Evolutionary conservation across 2,113 vertebrate species (phyloP).

Genomic region (Ammospiza caudacuta): DNA sequence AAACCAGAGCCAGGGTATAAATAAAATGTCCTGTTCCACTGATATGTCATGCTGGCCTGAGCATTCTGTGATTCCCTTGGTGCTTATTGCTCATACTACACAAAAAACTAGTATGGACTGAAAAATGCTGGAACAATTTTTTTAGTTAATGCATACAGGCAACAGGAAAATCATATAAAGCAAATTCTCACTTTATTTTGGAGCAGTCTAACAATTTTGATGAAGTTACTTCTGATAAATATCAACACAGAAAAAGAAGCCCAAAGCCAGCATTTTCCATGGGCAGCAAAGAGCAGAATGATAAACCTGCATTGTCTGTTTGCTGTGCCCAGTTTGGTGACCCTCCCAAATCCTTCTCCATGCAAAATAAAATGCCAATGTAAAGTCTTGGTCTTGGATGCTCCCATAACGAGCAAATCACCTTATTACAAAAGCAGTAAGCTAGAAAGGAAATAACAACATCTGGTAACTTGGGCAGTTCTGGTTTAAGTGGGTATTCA

Average conservation of each 20-base stretch:
- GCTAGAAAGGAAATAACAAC: not conserved
- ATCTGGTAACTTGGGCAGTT: not conserved
- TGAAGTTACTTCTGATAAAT: not conserved
- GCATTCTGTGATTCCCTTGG: not conserved
- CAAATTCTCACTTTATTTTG: not conserved
- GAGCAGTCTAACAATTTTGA: not conserved
- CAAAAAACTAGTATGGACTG: not conserved
- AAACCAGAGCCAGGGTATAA: not conserved
- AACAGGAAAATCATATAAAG: not conserved
- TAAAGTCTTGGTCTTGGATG: not conserved
- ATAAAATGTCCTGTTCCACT: not conserved
- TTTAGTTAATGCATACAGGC: not conserved
- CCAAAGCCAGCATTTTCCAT: not conserved
- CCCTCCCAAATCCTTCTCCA: not conserved
- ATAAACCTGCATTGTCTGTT: not conserved
- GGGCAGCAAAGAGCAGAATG: not conserved
- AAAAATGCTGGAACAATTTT: not conserved
- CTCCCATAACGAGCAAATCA: not conserved
- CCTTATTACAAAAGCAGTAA: not conserved
- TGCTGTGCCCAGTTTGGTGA: not conserved
- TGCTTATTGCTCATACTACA: not conserved
- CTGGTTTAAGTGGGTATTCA: not conserved
- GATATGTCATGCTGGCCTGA: not conserved
- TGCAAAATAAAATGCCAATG: not conserved
- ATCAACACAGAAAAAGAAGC: not conserved